Conservation (phyloP, 2,888 invertebrate genomes). For the Caenorhabditis sp. region DNA sequence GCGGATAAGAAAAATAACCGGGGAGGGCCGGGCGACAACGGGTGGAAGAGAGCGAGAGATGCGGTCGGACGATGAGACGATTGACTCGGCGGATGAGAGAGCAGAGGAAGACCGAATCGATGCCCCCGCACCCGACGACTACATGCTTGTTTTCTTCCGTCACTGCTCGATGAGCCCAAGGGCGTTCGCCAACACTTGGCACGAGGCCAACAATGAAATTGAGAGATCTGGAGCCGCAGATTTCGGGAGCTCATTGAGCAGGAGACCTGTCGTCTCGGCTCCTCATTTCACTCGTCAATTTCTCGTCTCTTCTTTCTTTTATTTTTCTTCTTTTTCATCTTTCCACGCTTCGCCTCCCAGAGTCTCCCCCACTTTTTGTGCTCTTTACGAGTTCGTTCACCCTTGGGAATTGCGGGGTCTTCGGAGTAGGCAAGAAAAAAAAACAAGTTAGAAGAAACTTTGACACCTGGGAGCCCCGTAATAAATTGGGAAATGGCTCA, state of each 20-base stretch:
- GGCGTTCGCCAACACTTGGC: too few species aligned
- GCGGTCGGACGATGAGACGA: slow-evolving; percentile 24
- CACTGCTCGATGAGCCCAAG: slow-evolving; percentile 14
- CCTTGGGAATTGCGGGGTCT: slow-evolving; percentile 10
- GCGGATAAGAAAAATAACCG: slow-evolving; percentile 28
- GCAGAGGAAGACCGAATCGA: slow-evolving; percentile 31
- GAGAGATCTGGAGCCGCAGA: neutral
- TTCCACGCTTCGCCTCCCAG: neutral
- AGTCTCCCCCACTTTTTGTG: slow-evolving; percentile 15
- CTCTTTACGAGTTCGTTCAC: slow-evolving; percentile 15
- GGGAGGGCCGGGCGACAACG: neutral
- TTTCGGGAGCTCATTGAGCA: slow-evolving; percentile 8
- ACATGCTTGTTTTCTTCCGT: slow-evolving; percentile 21
- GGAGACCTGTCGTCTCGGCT: neutral
- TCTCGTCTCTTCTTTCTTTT: slow-evolving; percentile 3
- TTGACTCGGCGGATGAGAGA: slow-evolving; percentile 30
- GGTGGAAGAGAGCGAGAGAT: slow-evolving; percentile 12
- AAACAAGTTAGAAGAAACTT: too few species aligned
- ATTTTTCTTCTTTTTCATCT: slow-evolving; percentile 8
- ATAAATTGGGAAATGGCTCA: neutral
- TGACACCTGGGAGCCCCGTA: slow-evolving; percentile 8
- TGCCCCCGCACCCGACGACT: slow-evolving; percentile 18
- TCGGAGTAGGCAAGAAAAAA: too few species aligned
- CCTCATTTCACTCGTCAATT: slow-evolving; percentile 41
- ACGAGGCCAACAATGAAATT: neutral